Evolutionary conservation across 2,888 invertebrate species (phyloP), one percentile per base, ranked within the genome.

Genomic region (Tachystola acroxantha): DNA sequence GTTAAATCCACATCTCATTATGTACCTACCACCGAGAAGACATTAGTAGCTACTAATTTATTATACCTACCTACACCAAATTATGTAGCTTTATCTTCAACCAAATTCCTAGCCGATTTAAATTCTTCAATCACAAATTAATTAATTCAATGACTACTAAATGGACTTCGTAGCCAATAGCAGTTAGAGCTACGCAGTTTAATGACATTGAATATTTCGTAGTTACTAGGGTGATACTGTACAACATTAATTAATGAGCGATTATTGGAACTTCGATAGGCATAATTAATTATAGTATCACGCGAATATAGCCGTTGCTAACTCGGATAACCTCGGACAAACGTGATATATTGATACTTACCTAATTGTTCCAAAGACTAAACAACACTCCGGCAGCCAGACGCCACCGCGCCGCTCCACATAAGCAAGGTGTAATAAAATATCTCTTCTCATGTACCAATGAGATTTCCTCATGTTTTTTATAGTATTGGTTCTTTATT

Each of bases 261-360:
- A 24, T n/a, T 24, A 24, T 6, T 5, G 11, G 27, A 11, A 10
- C 5, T 13, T 2, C 14, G 13, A 12, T 14, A n/a, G n/a, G n/a
- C n/a, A n/a, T 29, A n/a, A 1, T 9, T 29, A 9, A 29, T 29
- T 11, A 29, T 29, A 9, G 14, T 10, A 31, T 10, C 31, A 31
- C n/a, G 20, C 27, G n/a, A n/a, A 6, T 11, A 14, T n/a, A 24
- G 3, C 32, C 19, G 36, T 37, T 37, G 27, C 19, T 37, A 37
- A 37, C 25, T 7, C 36, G 27, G 19, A 16, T 34, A 34, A 34
- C 34, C 34, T 34, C 34, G 27, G 3, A 7, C 16, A 3, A 34
- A 16, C 19, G 16, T 10, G 27, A 28, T 34, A 27, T 27, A 27
- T 1, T 11, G 14, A 34, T 20, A 28, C 34, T n/a, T 16, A 28